A percentile compares a stretch with the other conserved stretches of the same genome.
phyloP scores from a whole-genome alignment of 2,797 vertebrate genomes.

The Sebastes hopkinsi region DNA sequence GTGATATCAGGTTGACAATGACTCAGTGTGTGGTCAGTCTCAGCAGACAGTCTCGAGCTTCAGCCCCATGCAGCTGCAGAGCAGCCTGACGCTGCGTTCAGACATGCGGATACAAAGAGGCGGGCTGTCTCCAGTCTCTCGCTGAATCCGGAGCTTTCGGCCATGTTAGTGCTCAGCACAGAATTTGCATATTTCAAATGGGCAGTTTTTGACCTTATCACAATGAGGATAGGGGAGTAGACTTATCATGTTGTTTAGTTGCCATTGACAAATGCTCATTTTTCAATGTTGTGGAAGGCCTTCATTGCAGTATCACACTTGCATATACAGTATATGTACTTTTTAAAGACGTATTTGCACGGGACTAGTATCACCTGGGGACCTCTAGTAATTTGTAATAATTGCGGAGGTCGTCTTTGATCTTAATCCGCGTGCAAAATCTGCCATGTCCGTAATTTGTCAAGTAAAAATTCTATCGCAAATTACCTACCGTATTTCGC shows the following conservation, averaged over 20 bases:
- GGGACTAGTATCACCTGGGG: neutral
- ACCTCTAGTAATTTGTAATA: neutral
- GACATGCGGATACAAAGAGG: slow-evolving; percentile 39
- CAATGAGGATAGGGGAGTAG: neutral
- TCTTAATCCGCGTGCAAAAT: neutral
- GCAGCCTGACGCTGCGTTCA: slow-evolving; percentile 16
- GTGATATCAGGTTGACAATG: slow-evolving; percentile 35
- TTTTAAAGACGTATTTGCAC: neutral
- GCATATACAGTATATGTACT: neutral
- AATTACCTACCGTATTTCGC: neutral
- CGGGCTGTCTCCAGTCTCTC: slow-evolving; percentile 30
- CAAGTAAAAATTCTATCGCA: neutral
- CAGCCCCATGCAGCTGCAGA: slow-evolving; percentile 47
- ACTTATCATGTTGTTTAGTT: neutral
- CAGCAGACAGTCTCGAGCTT: slow-evolving; percentile 2
- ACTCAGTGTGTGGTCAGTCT: slow-evolving; percentile 44
- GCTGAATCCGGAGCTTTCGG: slow-evolving; percentile 4
- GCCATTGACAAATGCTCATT: neutral
- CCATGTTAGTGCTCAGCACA: neutral
- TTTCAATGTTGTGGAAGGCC: neutral
- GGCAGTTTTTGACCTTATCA: neutral
- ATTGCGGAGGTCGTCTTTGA: neutral
- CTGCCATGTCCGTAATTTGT: neutral
- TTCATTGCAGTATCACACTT: neutral
- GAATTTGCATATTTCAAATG: neutral